Conservation (phyloP, 2,113 vertebrate genomes). For the Semicossyphus pulcher region DNA sequence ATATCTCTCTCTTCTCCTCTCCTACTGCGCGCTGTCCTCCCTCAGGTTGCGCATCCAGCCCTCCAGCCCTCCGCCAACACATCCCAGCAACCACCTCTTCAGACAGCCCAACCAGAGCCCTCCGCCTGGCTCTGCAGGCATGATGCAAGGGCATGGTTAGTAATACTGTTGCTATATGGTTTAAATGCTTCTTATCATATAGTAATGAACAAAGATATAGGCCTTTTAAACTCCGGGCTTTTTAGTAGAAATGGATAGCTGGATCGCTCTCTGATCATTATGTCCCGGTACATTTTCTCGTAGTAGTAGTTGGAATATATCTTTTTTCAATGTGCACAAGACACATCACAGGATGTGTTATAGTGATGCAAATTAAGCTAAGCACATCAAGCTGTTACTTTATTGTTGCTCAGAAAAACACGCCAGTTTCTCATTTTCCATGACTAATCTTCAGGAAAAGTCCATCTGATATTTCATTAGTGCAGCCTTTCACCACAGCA, state of each 20-base stretch:
- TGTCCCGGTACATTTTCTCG: too few relatives aligned
- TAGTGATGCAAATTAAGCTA: too few relatives aligned
- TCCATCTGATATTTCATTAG: too few relatives aligned
- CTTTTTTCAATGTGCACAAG: too few relatives aligned
- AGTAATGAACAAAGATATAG: background rate
- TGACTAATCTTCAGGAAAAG: too few relatives aligned
- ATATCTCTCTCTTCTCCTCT: slow-evolving; percentile 43
- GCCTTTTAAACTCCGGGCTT: background rate
- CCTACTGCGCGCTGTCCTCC: slow-evolving; percentile 62
- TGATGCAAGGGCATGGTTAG: slow-evolving; percentile 93
- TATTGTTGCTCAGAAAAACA: too few relatives aligned
- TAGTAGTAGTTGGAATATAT: too few relatives aligned
- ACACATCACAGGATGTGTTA: too few relatives aligned
- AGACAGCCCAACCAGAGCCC: slow-evolving; percentile 94
- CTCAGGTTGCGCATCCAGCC: slow-evolving; percentile 96
- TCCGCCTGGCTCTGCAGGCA: slow-evolving; percentile 87
- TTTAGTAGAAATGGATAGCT: background rate
- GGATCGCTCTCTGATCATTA: background rate
- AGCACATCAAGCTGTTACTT: too few relatives aligned
- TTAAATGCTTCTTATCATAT: background rate
- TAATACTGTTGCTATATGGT: background rate
- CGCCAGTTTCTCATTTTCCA: too few relatives aligned
- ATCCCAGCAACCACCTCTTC: slow-evolving; percentile 98
- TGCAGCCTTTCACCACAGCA: too few relatives aligned
- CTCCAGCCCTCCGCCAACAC: slow-evolving; percentile 95